Evolutionary conservation across 1,140 invertebrate species (phyloP), one percentile per base, ranked within the genome.

Genomic region (Adelges cooleyi): DNA sequence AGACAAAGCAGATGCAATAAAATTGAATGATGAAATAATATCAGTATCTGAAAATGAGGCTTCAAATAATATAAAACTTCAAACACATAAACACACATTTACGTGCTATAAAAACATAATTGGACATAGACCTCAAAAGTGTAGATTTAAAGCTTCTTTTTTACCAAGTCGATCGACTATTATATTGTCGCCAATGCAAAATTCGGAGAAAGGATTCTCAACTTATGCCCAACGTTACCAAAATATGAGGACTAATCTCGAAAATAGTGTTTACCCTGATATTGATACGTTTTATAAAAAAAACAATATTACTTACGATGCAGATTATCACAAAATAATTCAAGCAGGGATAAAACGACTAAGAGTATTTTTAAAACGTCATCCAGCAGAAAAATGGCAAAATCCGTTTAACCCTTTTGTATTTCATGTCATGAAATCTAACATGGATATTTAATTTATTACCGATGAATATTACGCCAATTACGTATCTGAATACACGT

Each of bases 371-470:
- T 52, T 49, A 23, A 62, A 51, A 42, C 13, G 66, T 1, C 3
- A 22, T 11, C 17, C 27, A 11, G 0, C 2, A 15, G 70, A 71
- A 62, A 65, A 70, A 48, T 49, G 22, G 18, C 69, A 70, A 20
- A 73, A 73, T 65, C 9, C 25, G 18, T 72, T 71, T 48, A 73
- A 72, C 67, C 50, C 53, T 48, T 42, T 67, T 40, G 66, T 70
- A 62, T 42, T 72, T 18, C 15, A 69, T 44, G 29, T 70, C 13
- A 66, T 66, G 11, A 49, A 70, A 65, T 48, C 70, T 8, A 72
- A 72, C 67, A 72, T 72, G 51, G 71, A 72, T 53, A 48, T 72
- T 44, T 69, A 73, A 66, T 69, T 71, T 65, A 53, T 71, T 29
- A 65, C 67, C 17, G 70, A 73, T 44, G 53, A 48, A 18, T 72